Evolutionary conservation across 2,888 invertebrate genomes (phyloP), one percentile per base, ranked within the genome.

Genomic region (Cloeon dipterum): DNA sequence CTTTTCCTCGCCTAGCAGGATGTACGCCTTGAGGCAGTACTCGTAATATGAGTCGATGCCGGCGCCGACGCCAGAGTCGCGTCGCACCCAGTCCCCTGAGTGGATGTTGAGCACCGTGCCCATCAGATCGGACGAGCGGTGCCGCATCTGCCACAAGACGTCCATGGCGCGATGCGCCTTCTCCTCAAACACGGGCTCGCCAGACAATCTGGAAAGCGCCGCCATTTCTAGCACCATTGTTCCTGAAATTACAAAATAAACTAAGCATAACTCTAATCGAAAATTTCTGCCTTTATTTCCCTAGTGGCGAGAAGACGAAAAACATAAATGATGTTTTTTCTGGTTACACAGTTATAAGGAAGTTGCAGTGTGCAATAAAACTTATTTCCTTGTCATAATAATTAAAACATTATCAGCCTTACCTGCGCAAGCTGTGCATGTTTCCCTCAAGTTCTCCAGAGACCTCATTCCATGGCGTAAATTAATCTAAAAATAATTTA

Each of bases 11-110:
- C 83, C 7, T 4, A 98, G 66, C 38, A 98, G 63, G 44, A 98
- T 86, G 57, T 96, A 98, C 0, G 93, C 91, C 57, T 98, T 98
- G 20, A 98, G 67, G 44, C 91, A 82, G 57, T 98, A 98, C 57
- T 98, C 96, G 52, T 96, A 98, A 57, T 98, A 98, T 1, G 93
- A 93, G 59, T 98, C 96, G 46, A 96, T 93, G 19, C 96, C 96
- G 11, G 96, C 96, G n/a, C 96, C 96, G 5, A 98, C 88, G 2
- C 96, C 93, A 2, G 91, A 85, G 56, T 96, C 94, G 49, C 91
- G 70, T 33, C 96, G 66, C 4, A 94, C 76, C 96, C 96, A 98
- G 57, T 94, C 91, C 1, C 96, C 96, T 3, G 83, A 89, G 55
- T 96, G 85, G n/a, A 96, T 79, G 60, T 96, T 93, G 36, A 96